A percentile compares a stretch with the other conserved stretches of the same genome.
phyloP scores from a whole-genome alignment of 2,797 vertebrate species.

The Thripadectes ignobilis region DNA sequence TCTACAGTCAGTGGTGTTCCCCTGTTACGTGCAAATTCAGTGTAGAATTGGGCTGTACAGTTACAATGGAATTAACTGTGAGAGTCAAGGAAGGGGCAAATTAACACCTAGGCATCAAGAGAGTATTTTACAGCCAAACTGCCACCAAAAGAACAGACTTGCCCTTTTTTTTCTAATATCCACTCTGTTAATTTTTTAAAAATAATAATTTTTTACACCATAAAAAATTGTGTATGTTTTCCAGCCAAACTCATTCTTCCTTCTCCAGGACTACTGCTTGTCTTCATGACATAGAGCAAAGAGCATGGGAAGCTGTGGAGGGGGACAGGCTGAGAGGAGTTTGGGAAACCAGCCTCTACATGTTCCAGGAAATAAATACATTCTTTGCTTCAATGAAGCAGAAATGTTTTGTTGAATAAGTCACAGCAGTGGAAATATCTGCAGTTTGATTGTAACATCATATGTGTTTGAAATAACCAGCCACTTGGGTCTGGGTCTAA shows the following conservation, averaged over 20 bases:
- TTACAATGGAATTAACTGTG: background rate
- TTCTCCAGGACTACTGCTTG: background rate
- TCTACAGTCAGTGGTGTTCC: background rate
- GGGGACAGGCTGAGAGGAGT: background rate
- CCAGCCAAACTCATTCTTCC: background rate
- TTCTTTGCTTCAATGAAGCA: slow-evolving; percentile 56
- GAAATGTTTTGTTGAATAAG: slow-evolving; percentile 29
- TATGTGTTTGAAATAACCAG: background rate
- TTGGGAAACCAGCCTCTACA: slow-evolving; percentile 21
- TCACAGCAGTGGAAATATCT: background rate
- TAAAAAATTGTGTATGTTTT: background rate
- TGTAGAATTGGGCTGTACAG: background rate
- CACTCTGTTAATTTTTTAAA: background rate
- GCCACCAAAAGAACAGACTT: background rate
- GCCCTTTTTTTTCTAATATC: too few species aligned
- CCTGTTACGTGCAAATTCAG: background rate
- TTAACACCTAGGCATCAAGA: background rate
- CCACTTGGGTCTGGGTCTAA: background rate
- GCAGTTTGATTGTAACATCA: slow-evolving; percentile 1
- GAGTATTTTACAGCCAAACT: background rate
- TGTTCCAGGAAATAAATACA: slow-evolving; percentile 43
- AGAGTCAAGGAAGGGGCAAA: background rate
- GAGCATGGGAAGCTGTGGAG: background rate
- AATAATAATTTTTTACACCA: background rate
- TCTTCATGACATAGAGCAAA: background rate